Conservation (phyloP, 2,113 vertebrate genomes). For the Oostethus manadensis region DNA sequence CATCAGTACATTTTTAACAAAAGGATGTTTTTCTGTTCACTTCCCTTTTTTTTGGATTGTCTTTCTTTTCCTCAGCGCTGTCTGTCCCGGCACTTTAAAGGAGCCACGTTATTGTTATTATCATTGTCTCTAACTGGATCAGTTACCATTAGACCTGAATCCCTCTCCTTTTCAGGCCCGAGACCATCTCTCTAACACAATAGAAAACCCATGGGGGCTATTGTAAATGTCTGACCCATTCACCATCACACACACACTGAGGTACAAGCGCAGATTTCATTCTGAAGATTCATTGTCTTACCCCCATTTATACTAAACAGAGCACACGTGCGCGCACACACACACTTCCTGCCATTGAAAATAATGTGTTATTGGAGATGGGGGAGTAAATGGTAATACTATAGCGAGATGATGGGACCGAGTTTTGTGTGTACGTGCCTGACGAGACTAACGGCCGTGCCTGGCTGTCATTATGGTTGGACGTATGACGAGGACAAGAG, state of each 20-base stretch:
- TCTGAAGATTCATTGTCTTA: slow-evolving; percentile 66
- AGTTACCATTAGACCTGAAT: slow-evolving; percentile 71
- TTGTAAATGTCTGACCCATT: slow-evolving; percentile 57
- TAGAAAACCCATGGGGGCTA: slow-evolving; percentile 64
- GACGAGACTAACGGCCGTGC: slow-evolving; percentile 19
- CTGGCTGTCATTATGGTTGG: slow-evolving; percentile 42
- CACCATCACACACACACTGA: slow-evolving; percentile 25
- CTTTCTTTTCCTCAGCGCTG: slow-evolving; percentile 14
- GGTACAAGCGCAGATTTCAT: slow-evolving; percentile 56
- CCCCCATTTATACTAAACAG: slow-evolving; percentile 55
- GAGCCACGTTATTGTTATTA: slow-evolving; percentile 66
- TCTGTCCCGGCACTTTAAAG: slow-evolving; percentile 53
- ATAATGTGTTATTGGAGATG: slow-evolving; percentile 51
- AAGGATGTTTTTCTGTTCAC: slow-evolving; percentile 6
- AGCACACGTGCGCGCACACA: slow-evolving; percentile 43
- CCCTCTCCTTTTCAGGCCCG: slow-evolving; percentile 62
- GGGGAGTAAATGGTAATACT: slow-evolving; percentile 44
- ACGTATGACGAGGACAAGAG: slow-evolving; percentile 47
- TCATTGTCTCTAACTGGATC: slow-evolving; percentile 67
- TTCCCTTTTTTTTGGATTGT: background rate
- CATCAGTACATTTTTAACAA: background rate
- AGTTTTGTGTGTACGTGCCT: slow-evolving; percentile 14
- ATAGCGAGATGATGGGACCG: slow-evolving; percentile 33
- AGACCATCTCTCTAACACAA: slow-evolving; percentile 63
- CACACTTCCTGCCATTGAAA: slow-evolving; percentile 49